A percentile compares a stretch with the other conserved stretches of the same genome.
These are phyloP conservation scores for Thinocorus orbignyianus DNA, from an alignment of 2,113 vertebrate genomes.

Conservation along the genomic window DNA sequence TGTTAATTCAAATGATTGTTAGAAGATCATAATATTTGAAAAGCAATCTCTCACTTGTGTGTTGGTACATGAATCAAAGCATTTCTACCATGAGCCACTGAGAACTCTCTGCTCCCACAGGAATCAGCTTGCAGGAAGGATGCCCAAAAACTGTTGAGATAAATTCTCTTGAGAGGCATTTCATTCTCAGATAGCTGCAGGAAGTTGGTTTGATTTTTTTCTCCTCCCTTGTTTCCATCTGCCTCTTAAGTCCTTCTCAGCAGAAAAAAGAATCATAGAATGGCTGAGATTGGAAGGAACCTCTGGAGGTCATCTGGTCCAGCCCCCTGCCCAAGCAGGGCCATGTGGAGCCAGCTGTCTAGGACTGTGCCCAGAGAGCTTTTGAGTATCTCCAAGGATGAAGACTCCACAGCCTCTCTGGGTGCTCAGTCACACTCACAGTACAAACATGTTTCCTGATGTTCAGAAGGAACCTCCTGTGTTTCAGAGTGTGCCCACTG, in stretches of 20 bases:
- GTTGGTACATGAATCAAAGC: background rate
- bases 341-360: background rate
- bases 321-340: background rate
- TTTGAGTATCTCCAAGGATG: background rate
- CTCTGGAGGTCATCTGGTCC: background rate
- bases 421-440: background rate
- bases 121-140: background rate
- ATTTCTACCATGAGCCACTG: background rate
- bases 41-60: background rate
- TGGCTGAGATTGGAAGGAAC: background rate
- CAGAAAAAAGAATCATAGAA: background rate
- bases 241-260: background rate
- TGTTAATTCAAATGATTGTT: background rate
- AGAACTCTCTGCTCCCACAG: background rate
- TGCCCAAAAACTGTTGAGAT: background rate
- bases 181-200: background rate
- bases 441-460: background rate
- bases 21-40: background rate
- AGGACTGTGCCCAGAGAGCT: background rate
- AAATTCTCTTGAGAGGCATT: background rate
- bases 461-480: background rate
- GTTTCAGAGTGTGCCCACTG: background rate
- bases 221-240: background rate
- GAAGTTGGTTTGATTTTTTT: background rate
- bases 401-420: background rate